Percentiles rank a stretch among this genome's conserved stretches.
These are phyloP conservation scores for Hylaeus anthracinus DNA, from an alignment of 1,140 invertebrate species.

Conservation along the genomic window DNA sequence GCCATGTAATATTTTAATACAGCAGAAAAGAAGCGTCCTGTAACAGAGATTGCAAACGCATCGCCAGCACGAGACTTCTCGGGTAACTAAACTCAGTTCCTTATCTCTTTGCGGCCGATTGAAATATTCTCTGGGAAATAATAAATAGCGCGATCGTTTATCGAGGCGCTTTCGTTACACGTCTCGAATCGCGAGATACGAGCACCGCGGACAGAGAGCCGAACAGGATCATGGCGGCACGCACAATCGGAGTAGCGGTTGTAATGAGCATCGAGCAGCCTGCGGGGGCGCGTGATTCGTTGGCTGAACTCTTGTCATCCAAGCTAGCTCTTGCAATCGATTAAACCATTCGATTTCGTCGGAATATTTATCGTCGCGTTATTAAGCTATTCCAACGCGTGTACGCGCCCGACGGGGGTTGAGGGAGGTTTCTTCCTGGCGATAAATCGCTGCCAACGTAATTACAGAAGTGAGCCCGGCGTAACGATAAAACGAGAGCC, in stretches of 20 bases:
- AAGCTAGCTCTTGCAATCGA: conserved; percentile 38
- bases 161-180: conserved; percentile 9
- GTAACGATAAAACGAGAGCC: conserved; percentile 18
- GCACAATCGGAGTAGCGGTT: conserved; percentile 39
- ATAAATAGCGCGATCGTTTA: conserved; percentile 41
- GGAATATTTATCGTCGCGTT: conserved; percentile 44
- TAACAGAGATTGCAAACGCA: no score
- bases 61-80: no score
- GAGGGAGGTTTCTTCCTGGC: conserved; percentile 22
- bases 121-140: conserved; percentile 18
- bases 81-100: neutral
- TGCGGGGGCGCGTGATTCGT: conserved; percentile 44
- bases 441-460: conserved; percentile 40
- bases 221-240: conserved; percentile 9
- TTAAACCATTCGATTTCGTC: conserved; percentile 41
- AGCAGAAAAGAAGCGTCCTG: no score
- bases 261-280: conserved; percentile 46
- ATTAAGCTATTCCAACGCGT: conserved; percentile 39
- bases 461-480: conserved; percentile 32
- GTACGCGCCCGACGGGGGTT: conserved; percentile 3
- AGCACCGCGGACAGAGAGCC: neutral
- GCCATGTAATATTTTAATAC: no score
- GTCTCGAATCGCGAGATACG: conserved; percentile 9
- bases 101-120: conserved; percentile 20
- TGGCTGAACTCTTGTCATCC: conserved; percentile 34